Evolutionary conservation across 2,113 vertebrate species (phyloP), one percentile per base, ranked within the genome.

Genomic region (Eurypyga helias): DNA sequence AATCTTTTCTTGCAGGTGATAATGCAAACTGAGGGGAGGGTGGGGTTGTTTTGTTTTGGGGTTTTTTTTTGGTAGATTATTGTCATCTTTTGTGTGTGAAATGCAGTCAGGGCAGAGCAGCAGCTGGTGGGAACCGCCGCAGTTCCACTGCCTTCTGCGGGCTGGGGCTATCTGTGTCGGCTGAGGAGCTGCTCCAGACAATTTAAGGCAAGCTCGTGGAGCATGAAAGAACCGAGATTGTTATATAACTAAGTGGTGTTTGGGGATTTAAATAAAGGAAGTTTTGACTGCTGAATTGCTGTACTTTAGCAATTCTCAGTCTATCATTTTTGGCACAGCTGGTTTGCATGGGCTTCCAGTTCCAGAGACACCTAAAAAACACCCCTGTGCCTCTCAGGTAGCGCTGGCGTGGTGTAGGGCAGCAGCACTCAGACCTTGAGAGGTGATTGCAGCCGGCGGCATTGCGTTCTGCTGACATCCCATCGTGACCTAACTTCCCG

Each of bases 211-310:
- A 83, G 36, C 71, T 83, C 2, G 0, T 36, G 71, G 33, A 95
- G 91, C 75, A 29, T 95, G 90, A 94, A 94, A 86, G 95, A 93
- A 60, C 57, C 43, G 72, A 81, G 84, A 93, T 95, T 94, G 96
- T 95, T 93, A 81, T 91, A 94, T 91, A 90, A 87, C 92, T 83
- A 95, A 97, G 95, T 95, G 85, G 93, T 65, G 79, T 70, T 96
- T 70, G 67, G 97, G 96, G 97, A 97, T 94, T 98, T 97, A 93
- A 96, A 92, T 91, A 96, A 97, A 98, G 97, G 96, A 96, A 95
- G 94, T 97, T 97, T 97, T 97, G 93, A 96, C 97, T 96, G 91
- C 90, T 97, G 96, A 96, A 95, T 84, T 96, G 89, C 93, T 62
- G 58, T 49, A 64, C 93, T 86, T 97, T 77, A 97, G 85, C 91